Evolutionary conservation across 2,888 invertebrate genomes (phyloP).

Genomic region (Brachyptera putata): DNA sequence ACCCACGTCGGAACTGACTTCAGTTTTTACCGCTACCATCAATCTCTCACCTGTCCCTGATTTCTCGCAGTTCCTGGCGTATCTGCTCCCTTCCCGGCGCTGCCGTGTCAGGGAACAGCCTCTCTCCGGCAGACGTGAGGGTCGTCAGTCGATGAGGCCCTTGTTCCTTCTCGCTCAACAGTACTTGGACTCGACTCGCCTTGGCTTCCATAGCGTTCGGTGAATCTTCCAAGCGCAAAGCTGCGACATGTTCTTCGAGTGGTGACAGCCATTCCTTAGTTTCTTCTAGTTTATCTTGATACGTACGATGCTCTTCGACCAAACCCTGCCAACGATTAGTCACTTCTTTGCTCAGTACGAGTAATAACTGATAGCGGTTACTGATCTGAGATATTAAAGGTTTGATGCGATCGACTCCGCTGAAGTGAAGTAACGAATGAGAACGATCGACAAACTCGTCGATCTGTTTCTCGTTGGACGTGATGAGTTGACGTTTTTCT

Average conservation of each 20-base stretch:
- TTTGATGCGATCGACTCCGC: constrained; percentile 80
- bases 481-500: constrained; percentile 69
- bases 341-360: constrained; percentile 77
- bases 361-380: constrained; percentile 76
- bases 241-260: constrained; percentile 65
- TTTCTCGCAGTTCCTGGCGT: constrained; percentile 73
- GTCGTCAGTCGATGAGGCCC: constrained; percentile 74
- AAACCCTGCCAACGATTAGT: constrained; percentile 79
- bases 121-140: constrained; percentile 75
- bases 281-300: constrained; percentile 68
- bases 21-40: too few relatives aligned
- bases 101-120: constrained; percentile 88
- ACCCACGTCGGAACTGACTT: too few relatives aligned
- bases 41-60: constrained; percentile 57
- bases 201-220: constrained; percentile 43
- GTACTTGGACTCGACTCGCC: constrained; percentile 38
- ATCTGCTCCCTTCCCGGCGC: constrained; percentile 86
- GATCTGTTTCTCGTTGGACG: constrained; percentile 76
- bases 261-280: constrained; percentile 73
- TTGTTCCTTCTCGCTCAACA: constrained; percentile 71
- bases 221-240: constrained; percentile 46
- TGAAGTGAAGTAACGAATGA: constrained; percentile 78
- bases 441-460: constrained; percentile 86
- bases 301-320: constrained; percentile 75
- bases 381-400: constrained; percentile 86